Evolutionary conservation across 2,888 invertebrate species (phyloP).

Genomic region (Heliconius ismenius): DNA sequence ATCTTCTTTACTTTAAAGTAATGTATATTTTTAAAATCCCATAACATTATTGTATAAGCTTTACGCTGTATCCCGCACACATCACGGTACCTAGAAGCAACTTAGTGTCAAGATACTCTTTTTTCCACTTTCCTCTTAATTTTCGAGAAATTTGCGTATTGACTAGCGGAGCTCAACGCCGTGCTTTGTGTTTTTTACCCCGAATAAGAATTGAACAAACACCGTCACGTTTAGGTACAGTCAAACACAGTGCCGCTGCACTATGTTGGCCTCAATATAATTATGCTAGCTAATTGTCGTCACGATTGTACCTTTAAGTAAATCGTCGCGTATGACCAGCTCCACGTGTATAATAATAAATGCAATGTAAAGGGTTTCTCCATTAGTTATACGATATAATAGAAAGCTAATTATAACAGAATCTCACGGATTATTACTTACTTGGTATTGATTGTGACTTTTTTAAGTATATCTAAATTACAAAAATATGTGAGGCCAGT

Average conservation of each 20-base stretch:
- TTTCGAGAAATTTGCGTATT: no score
- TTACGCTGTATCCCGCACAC: no score
- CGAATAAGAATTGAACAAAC: background rate
- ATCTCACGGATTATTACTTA: background rate
- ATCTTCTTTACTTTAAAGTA: no score
- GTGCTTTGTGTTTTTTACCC: background rate
- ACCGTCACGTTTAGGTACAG: background rate
- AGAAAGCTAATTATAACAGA: conserved; percentile 22
- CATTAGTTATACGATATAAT: conserved; percentile 7
- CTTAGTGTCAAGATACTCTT: no score
- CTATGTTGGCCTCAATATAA: background rate
- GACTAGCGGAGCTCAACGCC: no score
- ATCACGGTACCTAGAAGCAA: no score
- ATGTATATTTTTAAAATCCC: no score
- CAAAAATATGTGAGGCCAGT: no score
- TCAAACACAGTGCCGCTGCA: background rate
- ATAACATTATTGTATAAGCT: no score
- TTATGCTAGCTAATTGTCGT: background rate
- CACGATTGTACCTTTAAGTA: conserved; percentile 5
- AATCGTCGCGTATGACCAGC: background rate
- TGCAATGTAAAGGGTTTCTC: conserved; percentile 26
- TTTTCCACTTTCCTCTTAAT: no score
- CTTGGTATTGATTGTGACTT: no score
- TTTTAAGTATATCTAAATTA: background rate
- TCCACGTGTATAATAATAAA: conserved; percentile 19